Evolutionary conservation across 2,113 vertebrate species (phyloP).

Genomic region (Pedetes capensis): DNA sequence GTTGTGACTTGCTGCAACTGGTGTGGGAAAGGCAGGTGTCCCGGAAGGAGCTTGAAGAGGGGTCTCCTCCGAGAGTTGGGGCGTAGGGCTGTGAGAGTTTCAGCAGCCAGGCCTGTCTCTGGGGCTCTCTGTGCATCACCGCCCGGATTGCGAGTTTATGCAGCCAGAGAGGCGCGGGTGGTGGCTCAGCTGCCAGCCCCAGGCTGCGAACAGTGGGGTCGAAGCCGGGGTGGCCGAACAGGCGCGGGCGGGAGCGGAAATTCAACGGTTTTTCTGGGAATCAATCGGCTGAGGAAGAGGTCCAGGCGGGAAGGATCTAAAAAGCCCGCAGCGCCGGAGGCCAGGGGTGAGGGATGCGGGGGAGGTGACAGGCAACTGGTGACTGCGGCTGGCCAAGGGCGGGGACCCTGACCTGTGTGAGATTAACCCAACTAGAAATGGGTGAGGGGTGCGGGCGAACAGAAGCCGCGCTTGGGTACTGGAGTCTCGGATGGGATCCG

Average conservation of each 20-base stretch:
- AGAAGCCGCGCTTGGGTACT: background rate
- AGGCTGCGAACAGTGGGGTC: background rate
- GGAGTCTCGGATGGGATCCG: background rate
- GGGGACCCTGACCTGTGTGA: background rate
- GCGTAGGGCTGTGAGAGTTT: background rate
- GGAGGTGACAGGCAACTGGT: conserved; percentile 21
- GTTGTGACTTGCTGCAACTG: background rate
- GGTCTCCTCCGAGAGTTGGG: background rate
- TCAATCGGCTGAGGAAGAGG: conserved; percentile 44
- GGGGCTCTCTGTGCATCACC: background rate
- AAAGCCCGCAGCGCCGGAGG: background rate
- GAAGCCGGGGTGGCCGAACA: background rate
- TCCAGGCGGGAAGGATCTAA: background rate
- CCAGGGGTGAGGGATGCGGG: background rate
- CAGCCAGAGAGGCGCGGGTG: background rate
- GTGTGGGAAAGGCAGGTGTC: background rate
- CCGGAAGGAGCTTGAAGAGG: background rate
- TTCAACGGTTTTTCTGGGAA: conserved; percentile 61
- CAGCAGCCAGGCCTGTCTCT: background rate
- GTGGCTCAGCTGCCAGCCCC: background rate
- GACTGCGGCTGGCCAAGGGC: background rate
- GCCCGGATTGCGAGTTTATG: background rate
- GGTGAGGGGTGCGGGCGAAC: background rate
- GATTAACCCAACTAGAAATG: background rate
- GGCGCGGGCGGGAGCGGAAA: conserved; percentile 53